These are phyloP conservation scores for Orchesella flavescens DNA, from an alignment of 2,888 invertebrate species.

Conservation along the genomic window DNA sequence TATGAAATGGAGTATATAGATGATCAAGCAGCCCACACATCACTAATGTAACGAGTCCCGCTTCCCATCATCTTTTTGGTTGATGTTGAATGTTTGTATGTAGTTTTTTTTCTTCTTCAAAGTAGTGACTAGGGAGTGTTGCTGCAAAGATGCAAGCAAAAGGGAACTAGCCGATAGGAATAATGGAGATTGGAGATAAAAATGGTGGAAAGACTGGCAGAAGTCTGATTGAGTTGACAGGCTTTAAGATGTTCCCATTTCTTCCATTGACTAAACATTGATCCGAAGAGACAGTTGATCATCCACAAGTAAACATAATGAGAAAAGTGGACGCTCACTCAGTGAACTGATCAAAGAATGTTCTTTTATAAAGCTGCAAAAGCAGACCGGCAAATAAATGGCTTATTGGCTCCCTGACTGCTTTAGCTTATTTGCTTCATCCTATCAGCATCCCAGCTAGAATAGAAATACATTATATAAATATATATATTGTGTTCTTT, in stretches of 20 bases:
- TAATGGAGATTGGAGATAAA: slow-evolving; percentile 30
- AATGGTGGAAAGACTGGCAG: slow-evolving; percentile 25
- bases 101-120: too few species aligned
- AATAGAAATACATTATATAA: too few species aligned
- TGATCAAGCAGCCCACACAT: too few species aligned
- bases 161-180: not conserved
- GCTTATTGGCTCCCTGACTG: slow-evolving; percentile 43
- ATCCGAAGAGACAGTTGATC: slow-evolving; percentile 53
- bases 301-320: slow-evolving; percentile 44
- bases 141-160: not conserved
- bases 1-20: too few species aligned
- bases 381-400: slow-evolving; percentile 31
- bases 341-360: slow-evolving; percentile 24
- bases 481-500: too few species aligned
- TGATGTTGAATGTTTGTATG: too few species aligned
- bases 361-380: slow-evolving; percentile 15
- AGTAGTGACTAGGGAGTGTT: too few species aligned
- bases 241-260: slow-evolving; percentile 45
- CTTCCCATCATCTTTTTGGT: too few species aligned
- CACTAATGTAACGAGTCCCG: too few species aligned
- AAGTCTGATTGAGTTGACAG: slow-evolving; percentile 52
- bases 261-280: slow-evolving; percentile 42
- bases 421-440: slow-evolving; percentile 29
- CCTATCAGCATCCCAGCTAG: not conserved
- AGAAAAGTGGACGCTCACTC: slow-evolving; percentile 37